Conservation (phyloP, 2,113 vertebrate species). For the Lynx canadensis region DNA sequence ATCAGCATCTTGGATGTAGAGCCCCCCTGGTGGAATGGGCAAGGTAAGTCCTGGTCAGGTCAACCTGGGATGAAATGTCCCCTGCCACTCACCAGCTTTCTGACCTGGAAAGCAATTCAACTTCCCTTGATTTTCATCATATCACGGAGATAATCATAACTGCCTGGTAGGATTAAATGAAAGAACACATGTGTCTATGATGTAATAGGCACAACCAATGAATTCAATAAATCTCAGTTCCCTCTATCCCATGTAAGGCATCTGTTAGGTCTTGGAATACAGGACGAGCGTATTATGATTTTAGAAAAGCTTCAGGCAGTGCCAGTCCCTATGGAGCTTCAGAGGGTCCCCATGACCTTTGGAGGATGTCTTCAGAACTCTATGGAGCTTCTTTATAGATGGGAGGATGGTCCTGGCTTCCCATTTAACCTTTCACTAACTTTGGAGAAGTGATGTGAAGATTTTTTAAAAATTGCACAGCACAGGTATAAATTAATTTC, state of each 20-base stretch:
- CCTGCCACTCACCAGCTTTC: not conserved
- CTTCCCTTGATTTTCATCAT: not conserved
- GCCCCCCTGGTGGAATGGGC: not conserved
- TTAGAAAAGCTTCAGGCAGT: not conserved
- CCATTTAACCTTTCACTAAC: not conserved
- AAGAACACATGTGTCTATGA: fast-evolving
- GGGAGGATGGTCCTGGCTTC: too few relatives aligned
- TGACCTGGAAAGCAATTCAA: not conserved
- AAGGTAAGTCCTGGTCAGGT: not conserved
- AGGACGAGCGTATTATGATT: fast-evolving
- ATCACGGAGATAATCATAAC: not conserved
- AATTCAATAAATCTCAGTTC: not conserved
- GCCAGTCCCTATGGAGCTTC: fast-evolving
- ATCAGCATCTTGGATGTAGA: fast-evolving
- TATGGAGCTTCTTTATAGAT: too few relatives aligned
- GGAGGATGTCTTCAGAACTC: fast-evolving
- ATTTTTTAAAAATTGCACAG: not conserved
- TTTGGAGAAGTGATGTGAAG: not conserved
- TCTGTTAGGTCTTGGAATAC: not conserved
- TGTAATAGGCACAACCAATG: fast-evolving
- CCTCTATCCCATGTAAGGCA: fast-evolving
- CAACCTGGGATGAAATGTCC: too few relatives aligned
- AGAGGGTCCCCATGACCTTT: not conserved
- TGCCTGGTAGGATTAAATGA: not conserved
- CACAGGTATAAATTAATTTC: slow-evolving; percentile 47